A percentile compares a stretch with the other conserved stretches of the same genome.
Evolutionary conservation across 1,140 invertebrate genomes (phyloP).

Genomic region (Xylocopa sonorina): DNA sequence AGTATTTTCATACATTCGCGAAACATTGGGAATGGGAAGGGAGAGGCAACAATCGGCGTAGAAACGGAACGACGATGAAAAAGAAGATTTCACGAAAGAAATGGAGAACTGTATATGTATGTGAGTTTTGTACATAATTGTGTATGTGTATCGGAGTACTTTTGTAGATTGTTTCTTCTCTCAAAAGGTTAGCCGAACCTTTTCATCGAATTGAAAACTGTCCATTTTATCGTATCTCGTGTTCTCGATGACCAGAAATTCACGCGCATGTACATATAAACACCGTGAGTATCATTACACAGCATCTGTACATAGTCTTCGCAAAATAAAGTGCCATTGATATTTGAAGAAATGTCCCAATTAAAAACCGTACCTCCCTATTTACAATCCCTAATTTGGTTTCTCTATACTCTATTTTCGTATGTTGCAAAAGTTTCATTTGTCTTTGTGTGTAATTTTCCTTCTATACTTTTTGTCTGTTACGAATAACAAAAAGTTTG

Average conservation of each 20-base stretch:
- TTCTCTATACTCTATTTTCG: background rate
- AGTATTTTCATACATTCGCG: slow-evolving; percentile 58
- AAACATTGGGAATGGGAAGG: background rate
- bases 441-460: too few species aligned
- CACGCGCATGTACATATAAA: slow-evolving; percentile 65
- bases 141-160: slow-evolving; percentile 49
- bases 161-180: slow-evolving; percentile 54
- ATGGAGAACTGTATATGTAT: slow-evolving; percentile 65
- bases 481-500: too few species aligned
- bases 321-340: slow-evolving; percentile 77
- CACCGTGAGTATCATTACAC: slow-evolving; percentile 56
- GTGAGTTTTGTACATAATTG: slow-evolving; percentile 70
- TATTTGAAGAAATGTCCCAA: slow-evolving; percentile 32
- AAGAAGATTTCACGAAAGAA: slow-evolving; percentile 13
- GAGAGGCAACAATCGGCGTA: background rate
- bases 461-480: too few species aligned
- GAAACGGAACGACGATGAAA: background rate
- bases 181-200: slow-evolving; percentile 28
- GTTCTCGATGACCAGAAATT: slow-evolving; percentile 55
- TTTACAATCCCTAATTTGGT: background rate
- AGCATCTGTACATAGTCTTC: slow-evolving; percentile 71
- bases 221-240: slow-evolving; percentile 47
- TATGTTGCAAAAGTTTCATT: background rate
- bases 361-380: background rate
- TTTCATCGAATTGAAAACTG: slow-evolving; percentile 43